Evolutionary conservation across 2,888 invertebrate genomes (phyloP), one percentile per base, ranked within the genome.

Genomic region (Orthosia gracilis): DNA sequence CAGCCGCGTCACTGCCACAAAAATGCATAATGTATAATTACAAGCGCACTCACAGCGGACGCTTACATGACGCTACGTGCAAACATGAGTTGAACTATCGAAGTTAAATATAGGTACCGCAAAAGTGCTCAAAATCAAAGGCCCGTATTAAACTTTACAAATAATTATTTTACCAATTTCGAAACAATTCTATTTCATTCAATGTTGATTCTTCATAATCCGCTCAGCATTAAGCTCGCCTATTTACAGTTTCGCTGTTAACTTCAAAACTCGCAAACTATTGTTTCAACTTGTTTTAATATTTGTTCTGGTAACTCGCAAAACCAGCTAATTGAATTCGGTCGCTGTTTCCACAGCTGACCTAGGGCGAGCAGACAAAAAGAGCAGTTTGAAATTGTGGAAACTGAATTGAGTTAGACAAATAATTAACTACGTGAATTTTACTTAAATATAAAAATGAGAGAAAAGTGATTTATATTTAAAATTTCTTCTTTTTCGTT

Each of bases 321-420:
- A 64, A 68, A 65, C 63, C 31, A 31, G 7, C 57, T 81, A 81
- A 81, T 81, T 75, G 80, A 83, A 70, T 81, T 83, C 63, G 54
- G 64, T 49, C 79, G 58, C 58, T 23, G 72, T 62, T 83, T 45
- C 52, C 67, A 64, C 59, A 69, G 57, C 68, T 72, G 62, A 65
- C 54, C 11, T 18, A 11, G 40, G 13, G n/a, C 26, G 13, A 59
- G 21, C n/a, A 23, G 23, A 17, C 62, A 47, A 79, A 64, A 77
- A 59, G n/a, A 21, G 61, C 40, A 11, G 3, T n/a, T 55, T 21
- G 21, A 47, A 63, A 66, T 59, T 58, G n/a, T 80, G 18, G 31
- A 52, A 61, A 49, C n/a, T 78, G 77, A 82, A 78, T 76, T 73
- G 55, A 57, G 18, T 45, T 21, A 50, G 21, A 54, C 49, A 82